Evolutionary conservation across 2,797 vertebrate genomes (phyloP).

Genomic region (Gallinago stenura): DNA sequence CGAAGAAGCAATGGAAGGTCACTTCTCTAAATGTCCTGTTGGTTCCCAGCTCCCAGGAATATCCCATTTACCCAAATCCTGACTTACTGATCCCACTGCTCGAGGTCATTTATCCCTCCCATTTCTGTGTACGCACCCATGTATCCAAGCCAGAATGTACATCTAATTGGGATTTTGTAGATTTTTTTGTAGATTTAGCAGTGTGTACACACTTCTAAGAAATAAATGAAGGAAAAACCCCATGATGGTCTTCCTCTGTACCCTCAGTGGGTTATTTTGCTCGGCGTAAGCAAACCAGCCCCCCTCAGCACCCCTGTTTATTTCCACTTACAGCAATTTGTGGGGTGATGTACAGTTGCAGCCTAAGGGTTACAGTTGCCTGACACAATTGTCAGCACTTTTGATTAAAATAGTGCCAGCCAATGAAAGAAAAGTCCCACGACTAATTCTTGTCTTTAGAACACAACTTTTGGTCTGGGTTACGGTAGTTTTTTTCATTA

Average conservation of each 20-base stretch:
- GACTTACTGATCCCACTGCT: too few relatives aligned
- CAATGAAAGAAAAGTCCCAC: not conserved
- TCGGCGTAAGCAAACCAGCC: not conserved
- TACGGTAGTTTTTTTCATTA: not conserved
- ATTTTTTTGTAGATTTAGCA: not conserved
- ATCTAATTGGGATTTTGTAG: not conserved
- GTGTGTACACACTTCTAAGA: not conserved
- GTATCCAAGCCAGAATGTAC: not conserved
- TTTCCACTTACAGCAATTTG: conserved; percentile 21
- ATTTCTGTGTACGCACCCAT: not conserved
- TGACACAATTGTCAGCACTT: not conserved
- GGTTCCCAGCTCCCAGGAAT: not conserved
- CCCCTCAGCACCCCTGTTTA: not conserved
- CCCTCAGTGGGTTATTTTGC: not conserved
- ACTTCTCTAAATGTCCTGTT: not conserved
- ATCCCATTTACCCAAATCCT: not conserved
- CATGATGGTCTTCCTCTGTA: not conserved
- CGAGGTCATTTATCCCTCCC: not conserved
- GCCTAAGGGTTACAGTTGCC: not conserved
- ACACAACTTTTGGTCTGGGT: not conserved
- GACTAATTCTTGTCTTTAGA: not conserved
- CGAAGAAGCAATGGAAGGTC: not conserved
- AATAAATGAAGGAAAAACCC: not conserved
- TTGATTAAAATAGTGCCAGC: not conserved
- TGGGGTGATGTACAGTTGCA: not conserved